A percentile compares a stretch with the other conserved stretches of the same genome.
These are phyloP conservation scores for Ammodramus savannarum DNA, from an alignment of 2,113 vertebrate species.

Conservation along the genomic window DNA sequence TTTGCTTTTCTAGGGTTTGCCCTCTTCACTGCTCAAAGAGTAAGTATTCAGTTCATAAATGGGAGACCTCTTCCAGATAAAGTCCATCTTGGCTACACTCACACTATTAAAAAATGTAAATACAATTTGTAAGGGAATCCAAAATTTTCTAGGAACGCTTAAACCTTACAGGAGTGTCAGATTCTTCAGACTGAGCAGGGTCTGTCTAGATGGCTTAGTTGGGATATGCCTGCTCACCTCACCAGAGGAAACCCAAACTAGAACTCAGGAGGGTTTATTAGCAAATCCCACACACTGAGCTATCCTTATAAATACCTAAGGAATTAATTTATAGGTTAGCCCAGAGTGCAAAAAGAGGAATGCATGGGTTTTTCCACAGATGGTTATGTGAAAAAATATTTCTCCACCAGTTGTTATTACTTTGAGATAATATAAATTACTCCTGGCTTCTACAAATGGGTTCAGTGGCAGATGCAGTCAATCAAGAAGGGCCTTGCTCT, in stretches of 20 bases:
- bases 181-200: background rate
- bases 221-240: background rate
- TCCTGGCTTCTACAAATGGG: background rate
- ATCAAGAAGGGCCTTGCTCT: background rate
- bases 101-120: background rate
- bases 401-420: background rate
- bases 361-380: background rate
- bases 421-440: background rate
- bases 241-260: background rate
- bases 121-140: background rate
- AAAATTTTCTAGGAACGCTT: conserved; percentile 22
- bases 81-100: background rate
- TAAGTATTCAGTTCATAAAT: background rate
- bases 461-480: background rate
- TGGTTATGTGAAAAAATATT: conserved; percentile 6
- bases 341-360: background rate
- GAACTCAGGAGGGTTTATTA: background rate
- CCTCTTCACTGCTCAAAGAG: background rate
- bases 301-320: background rate
- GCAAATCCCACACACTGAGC: conserved; percentile 1
- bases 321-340: background rate
- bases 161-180: background rate
- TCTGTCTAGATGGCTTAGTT: background rate
- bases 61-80: background rate
- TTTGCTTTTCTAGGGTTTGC: background rate